These are phyloP conservation scores for Standfussiana lucernea DNA, from an alignment of 2,888 invertebrate species.

Conservation along the genomic window DNA sequence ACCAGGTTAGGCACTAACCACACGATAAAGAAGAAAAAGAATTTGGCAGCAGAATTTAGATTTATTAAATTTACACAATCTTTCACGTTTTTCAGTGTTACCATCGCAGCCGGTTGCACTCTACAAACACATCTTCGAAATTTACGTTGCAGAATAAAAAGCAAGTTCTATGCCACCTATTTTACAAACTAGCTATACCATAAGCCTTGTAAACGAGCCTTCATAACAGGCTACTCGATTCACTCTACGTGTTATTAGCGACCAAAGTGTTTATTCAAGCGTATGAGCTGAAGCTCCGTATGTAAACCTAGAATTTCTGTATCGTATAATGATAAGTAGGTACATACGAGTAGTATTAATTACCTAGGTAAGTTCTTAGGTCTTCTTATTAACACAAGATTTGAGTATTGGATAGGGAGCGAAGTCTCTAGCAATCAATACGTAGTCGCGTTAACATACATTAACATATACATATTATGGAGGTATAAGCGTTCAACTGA, in stretches of 20 bases:
- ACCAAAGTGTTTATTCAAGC: slow-evolving; percentile 31
- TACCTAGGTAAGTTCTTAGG: background rate
- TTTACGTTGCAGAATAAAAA: background rate
- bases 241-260: background rate
- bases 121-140: background rate
- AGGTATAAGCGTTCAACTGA: no score
- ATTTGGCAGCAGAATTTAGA: background rate
- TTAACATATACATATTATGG: no score
- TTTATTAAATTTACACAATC: background rate
- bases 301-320: background rate
- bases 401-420: background rate
- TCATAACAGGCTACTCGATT: background rate
- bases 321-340: background rate
- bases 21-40: no score
- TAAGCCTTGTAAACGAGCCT: background rate
- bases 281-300: background rate
- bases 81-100: background rate
- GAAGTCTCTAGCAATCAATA: background rate
- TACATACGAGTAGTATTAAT: no score
- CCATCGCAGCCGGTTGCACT: background rate
- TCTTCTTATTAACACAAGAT: background rate
- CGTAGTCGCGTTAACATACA: no score
- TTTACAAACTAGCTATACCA: background rate
- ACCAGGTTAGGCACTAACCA: no score
- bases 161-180: background rate